Base-by-base conservation (phyloP, 2,797 vertebrate genomes). In the Protosalanx chinensis region DNA sequence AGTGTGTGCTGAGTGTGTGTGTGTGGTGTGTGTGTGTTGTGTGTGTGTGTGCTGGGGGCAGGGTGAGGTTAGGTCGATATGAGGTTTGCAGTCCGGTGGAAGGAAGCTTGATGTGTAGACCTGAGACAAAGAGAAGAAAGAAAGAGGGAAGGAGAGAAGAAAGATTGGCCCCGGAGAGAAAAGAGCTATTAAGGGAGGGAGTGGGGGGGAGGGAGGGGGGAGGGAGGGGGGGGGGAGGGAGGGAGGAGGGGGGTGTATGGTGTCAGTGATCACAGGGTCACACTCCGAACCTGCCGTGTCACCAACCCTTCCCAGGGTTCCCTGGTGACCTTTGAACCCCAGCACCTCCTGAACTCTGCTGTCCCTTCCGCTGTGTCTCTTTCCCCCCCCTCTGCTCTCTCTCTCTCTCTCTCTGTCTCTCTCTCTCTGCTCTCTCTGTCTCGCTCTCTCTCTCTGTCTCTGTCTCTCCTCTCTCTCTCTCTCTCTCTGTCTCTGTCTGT, bases 321-420 rank as follows among this genome's bases (percentile, higher is more conserved):
- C 77, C 69, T n/a, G 64, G 72, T 51, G 68, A 59, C 84, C 88
- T 89, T 79, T 86, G 84, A 87, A 85, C 85, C 72, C 5, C 67
- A 74, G 72, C 76, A 80, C 72, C 81, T 84, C 76, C 86, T 88
- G 88, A 86, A 83, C 70, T 86, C 80, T 85, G 3, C 29, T 1
- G 2, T 33, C 61, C 6, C 15, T 6, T n/a, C 61, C 27, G 5
- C 60, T 63, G 6, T 27, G 27, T 35, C 18, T 27, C 49, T 27
- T 33, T n/a, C 15, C 16, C 61, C 18, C 23, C 30, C 23, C n/a
- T n/a, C n/a, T n/a, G n/a, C n/a, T 57, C 13, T 57, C 53, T 57
- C n/a, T 59, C 23, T 62, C 8, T 62, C 29, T 62, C 60, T 16
- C 13, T 15, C 15, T 29, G 23, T 5, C 23, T 61, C 59, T 30